Evolutionary conservation across 1,140 invertebrate genomes (phyloP), one percentile per base, ranked within the genome.

Genomic region (Trachymyrmex cornetzi): DNA sequence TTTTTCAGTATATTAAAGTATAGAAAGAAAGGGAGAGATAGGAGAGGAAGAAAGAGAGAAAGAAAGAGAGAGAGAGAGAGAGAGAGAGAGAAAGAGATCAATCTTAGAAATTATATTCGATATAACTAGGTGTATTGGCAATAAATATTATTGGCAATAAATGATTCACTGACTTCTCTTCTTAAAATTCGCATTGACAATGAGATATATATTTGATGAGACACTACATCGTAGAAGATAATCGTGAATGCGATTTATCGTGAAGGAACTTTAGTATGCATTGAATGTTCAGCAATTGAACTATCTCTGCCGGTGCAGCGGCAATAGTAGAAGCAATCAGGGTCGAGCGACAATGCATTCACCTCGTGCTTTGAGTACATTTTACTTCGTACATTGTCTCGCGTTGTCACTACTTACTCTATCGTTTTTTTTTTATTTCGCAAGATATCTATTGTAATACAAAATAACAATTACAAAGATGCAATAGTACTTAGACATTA

Each of bases 201-300:
- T 44, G 38, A 44, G 38, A 44, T 44, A 44, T 44, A 9, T 71
- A 24, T 59, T 71, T 27, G 16, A 72, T 24, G 19, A 84, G 5
- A 4, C 14, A 50, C 30, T 22, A n/a, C 7, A 27, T 48, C 14
- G 24, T 44, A 61, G 27, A 74, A 90, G 77, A 89, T 22, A 30
- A 69, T 75, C 84, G 77, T 82, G 59, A 72, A 59, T 57, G 59
- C 69, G 84, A 90, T 87, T 92, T 92, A 90, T 84, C 85, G 22
- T 66, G 86, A 91, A 93, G 86, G 91, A 89, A 91, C 92, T 92
- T 93, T 88, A 92, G 92, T 22, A 91, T 44, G 74, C 91, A 92
- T 85, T 91, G 85, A 63, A 75, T 77, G 91, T 86, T 89, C 67
- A 89, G 87, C 92, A 93, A 93, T 93, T 93, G 92, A 93, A 90